Base-by-base conservation (phyloP, 2,797 vertebrate genomes). In the Crocidura indochinensis region DNA sequence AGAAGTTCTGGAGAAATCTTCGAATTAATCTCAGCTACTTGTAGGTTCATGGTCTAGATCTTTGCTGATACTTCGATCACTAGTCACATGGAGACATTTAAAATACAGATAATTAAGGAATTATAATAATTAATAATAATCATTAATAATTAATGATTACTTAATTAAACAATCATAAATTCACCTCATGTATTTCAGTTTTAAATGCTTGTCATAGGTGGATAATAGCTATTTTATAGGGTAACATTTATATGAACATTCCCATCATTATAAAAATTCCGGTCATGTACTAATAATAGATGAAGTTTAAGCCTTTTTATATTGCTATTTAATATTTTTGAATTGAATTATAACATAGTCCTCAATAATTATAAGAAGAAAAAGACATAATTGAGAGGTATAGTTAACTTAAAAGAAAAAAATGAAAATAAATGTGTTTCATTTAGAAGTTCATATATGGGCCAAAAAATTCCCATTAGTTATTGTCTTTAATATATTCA, bases 291-390 rank as follows among this genome's bases (percentile, higher is more conserved):
- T 65, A 27, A 27, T 26, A 26, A 6, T 26, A 26, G 24, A 65
- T 38, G 38, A 65, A 65, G 64, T 65, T 26, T 24, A 10, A 65
- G 64, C 8, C 56, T 60, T 60, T 53, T 68, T 68, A 68, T 26
- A 65, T 65, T 8, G 11, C 64, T 26, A 26, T 65, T 65, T 65
- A 26, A 65, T 65, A n/a, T 65, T 27, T 27, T 8, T 65, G 26
- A 27, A 82, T 89, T 47, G 31, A 60, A 60, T 60, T 76, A 44
- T 74, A 22, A 68, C 64, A 4, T 46, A 62, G 22, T 74, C 68
- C 78, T 73, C 71, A 87, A 64, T 84, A 80, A 82, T 82, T 56
- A 53, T 77, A 77, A 78, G 69, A 77, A 80, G 74, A 19, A 75
- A 78, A 79, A 82, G 5, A 72, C 73, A 74, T 77, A 84, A 77